Conservation (phyloP, 2,888 invertebrate species). For the Ectemnius cavifrons region DNA sequence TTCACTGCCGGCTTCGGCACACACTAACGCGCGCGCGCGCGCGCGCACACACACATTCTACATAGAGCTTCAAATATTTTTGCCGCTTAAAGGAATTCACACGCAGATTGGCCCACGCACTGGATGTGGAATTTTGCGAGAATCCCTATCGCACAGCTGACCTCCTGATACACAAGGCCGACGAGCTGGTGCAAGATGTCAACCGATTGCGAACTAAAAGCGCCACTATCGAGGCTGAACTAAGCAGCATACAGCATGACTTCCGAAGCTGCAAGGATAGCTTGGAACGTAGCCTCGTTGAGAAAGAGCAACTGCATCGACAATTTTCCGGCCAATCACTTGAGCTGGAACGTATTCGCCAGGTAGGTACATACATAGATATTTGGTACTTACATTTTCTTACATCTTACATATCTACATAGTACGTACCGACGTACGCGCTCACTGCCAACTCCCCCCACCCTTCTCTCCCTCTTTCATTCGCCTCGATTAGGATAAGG, state of each 20-base stretch:
- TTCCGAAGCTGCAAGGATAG: slow-evolving; percentile 84
- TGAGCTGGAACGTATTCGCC: slow-evolving; percentile 86
- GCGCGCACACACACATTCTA: too few relatives aligned
- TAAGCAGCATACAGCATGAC: slow-evolving; percentile 82
- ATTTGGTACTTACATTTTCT: too few relatives aligned
- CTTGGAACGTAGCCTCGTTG: slow-evolving; percentile 82
- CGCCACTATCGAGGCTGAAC: slow-evolving; percentile 77
- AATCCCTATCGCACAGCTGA: slow-evolving; percentile 82
- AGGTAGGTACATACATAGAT: slow-evolving; percentile 72
- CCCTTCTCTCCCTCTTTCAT: background rate
- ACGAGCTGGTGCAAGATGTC: slow-evolving; percentile 87
- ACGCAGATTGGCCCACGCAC: slow-evolving; percentile 84
- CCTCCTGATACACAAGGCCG: slow-evolving; percentile 86
- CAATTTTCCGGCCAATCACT: slow-evolving; percentile 86
- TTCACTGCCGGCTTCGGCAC: background rate
- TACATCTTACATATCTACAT: background rate
- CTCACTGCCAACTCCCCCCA: background rate
- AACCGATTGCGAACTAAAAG: slow-evolving; percentile 82
- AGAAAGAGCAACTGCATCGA: slow-evolving; percentile 87
- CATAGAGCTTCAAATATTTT: too few relatives aligned
- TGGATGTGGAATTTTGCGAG: slow-evolving; percentile 86
- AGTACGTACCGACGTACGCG: background rate
- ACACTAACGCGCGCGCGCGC: too few relatives aligned
- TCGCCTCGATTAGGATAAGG: slow-evolving; percentile 81
- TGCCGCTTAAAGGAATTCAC: slow-evolving; percentile 82